Evolutionary conservation across 2,797 vertebrate species (phyloP), one percentile per base, ranked within the genome.

Genomic region (Myotis vivesi): DNA sequence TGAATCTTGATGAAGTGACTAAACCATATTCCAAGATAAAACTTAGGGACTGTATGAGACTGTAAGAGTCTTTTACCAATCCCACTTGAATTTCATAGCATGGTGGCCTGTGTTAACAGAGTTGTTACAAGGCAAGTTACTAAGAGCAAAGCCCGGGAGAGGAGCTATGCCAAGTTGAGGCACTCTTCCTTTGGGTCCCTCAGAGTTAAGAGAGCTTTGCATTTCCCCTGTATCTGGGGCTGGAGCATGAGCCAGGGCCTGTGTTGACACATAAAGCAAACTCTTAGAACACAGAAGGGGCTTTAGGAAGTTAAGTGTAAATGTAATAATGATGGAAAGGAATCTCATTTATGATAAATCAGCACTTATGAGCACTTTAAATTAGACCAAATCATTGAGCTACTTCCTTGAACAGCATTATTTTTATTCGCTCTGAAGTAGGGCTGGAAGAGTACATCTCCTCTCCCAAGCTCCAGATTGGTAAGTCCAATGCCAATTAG

Each of bases 301-400:
- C 28, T 86, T 89, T 86, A 89, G 62, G 38, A 88, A 91, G 72
- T 55, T 73, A 84, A 84, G 5, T 68, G 4, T 59, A 94, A 94
- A 66, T 57, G 46, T 88, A 44, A 44, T 46, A 30, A 72, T 5
- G 33, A 28, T 44, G 9, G 8, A 10, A 84, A 72, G 71, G 89
- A 79, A 68, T 62, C 33, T 79, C 66, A 68, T 75, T 94, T 88
- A 41, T 41, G 68, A 55, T 19, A 53, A 84, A n/a, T 75, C 57
- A 59, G 82, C 53, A 80, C 13, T 79, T 72, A 5, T 69, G 59
- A 88, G 44, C 62, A 93, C 19, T n/a, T n/a, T n/a, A 91, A 87
- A 72, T 91, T 46, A 73, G 77, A 87, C 16, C 10, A 36, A 87
- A 84, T 91, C 41, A 36, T 46, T 3, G 12, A 79, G 12, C 76